Evolutionary conservation across 64 coral and sea anemone genomes (phyloP).

Genomic region (Porites australiensis): DNA sequence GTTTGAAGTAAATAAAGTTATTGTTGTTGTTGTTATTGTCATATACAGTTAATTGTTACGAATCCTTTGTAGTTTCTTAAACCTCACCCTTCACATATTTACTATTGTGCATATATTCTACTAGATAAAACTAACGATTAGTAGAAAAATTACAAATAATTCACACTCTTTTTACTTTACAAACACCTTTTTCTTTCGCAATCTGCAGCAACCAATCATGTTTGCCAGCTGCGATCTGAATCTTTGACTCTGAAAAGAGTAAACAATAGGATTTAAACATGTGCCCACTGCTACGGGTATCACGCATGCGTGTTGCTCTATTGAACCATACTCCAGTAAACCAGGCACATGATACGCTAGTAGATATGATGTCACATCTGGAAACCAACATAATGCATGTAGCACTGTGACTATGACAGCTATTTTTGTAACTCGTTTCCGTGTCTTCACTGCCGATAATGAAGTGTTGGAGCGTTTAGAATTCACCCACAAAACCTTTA

Average conservation of each 20-base stretch:
- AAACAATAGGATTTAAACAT: conserved; percentile 14
- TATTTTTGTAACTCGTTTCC: conserved; percentile 1
- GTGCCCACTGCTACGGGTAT: neutral
- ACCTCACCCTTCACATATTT: too few species aligned
- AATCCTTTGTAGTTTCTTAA: too few species aligned
- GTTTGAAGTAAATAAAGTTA: too few species aligned
- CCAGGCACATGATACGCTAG: neutral
- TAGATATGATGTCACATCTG: neutral
- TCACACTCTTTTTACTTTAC: too few species aligned
- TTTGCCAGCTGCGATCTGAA: neutral
- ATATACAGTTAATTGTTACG: too few species aligned
- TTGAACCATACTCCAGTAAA: neutral
- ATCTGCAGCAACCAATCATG: neutral
- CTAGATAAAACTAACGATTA: too few species aligned
- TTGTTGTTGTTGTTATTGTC: too few species aligned
- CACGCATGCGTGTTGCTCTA: neutral
- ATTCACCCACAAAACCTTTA: neutral
- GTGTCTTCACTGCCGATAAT: neutral
- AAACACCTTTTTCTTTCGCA: too few species aligned
- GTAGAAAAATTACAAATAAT: too few species aligned
- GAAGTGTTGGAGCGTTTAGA: neutral
- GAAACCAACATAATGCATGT: conserved; percentile 4
- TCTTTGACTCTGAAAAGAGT: neutral
- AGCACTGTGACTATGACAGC: neutral
- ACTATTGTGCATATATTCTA: too few species aligned